Evolutionary conservation across 2,888 invertebrate species (phyloP), one percentile per base, ranked within the genome.

Genomic region (Eilema griseolum): DNA sequence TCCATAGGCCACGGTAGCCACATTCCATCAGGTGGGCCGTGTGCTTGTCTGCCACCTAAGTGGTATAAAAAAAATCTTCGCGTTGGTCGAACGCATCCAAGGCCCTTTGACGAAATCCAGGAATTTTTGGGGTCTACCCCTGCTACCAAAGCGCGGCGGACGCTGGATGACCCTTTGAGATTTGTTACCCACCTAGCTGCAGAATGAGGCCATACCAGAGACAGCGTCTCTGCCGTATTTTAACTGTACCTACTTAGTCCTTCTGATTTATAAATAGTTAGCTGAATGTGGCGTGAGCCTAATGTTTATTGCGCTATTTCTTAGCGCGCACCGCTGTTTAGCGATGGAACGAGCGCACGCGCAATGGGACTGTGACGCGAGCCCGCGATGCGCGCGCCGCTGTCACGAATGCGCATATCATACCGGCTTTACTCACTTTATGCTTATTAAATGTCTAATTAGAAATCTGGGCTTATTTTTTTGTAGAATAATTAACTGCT

Each of bases 351-450:
- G 82, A 75, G 77, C 76, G 80, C 80, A 78, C 83, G 83, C 83
- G 83, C 84, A 88, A 90, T 86, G 89, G 85, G 90, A 87, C 82
- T 90, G 89, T 89, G 89, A 89, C 88, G 81, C 64, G 72, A 72
- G 78, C 73, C 71, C 76, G 78, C 77, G 71, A 76, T 78, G 75
- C 64, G 69, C 65, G 70, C 74, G 66, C 46, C 60, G 69, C 74
- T 66, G 76, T 75, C 81, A 72, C 77, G 73, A 69, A 62, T 75
- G 57, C 59, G 59, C 28, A 59, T 77, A 76, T 79, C 79, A 72
- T 78, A 66, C 78, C 71, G 68, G 41, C 61, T 61, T 69, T 33
- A 11, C 61, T 61, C 16, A 24, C 61, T 66, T 37, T 33, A 56
- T 28, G 69, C 70, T 75, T 67, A 79, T 78, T 79, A 72, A 73